Conservation (phyloP, 92 coral and sea anemone genomes). For the Phenganax stokvisi region DNA sequence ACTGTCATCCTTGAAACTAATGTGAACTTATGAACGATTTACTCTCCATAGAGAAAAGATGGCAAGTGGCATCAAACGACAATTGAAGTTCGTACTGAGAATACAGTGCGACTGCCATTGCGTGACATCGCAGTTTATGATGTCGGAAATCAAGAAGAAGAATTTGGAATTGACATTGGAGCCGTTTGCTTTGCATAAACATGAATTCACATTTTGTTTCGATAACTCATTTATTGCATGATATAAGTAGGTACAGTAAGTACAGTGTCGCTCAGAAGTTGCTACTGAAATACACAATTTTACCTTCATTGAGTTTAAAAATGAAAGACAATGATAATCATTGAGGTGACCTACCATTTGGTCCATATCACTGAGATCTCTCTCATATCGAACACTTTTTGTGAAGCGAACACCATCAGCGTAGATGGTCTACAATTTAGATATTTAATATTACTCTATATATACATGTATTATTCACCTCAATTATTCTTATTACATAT, state of each 20-base stretch:
- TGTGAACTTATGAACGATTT: neutral
- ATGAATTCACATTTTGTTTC: neutral
- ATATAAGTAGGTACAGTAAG: neutral
- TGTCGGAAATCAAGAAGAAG: conserved; percentile 77
- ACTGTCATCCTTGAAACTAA: neutral
- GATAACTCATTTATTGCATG: neutral
- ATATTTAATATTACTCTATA: no score
- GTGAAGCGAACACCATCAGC: no score
- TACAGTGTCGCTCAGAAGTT: neutral
- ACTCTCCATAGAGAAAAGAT: conserved; percentile 65
- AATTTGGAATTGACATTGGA: conserved; percentile 92
- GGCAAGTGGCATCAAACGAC: conserved; percentile 87
- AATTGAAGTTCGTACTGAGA: conserved; percentile 70
- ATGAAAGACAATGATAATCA: no score
- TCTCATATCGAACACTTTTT: no score
- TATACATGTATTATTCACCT: neutral
- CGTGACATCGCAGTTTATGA: conserved; percentile 86
- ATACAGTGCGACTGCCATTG: conserved; percentile 80
- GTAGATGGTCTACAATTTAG: neutral
- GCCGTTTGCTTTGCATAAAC: conserved; percentile 84
- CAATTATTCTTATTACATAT: neutral
- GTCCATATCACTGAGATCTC: no score
- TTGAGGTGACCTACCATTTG: no score
- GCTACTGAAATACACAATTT: neutral
- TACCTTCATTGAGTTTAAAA: no score